Conservation (phyloP, 2,888 invertebrate species). For the Brachylomia viminalis region DNA sequence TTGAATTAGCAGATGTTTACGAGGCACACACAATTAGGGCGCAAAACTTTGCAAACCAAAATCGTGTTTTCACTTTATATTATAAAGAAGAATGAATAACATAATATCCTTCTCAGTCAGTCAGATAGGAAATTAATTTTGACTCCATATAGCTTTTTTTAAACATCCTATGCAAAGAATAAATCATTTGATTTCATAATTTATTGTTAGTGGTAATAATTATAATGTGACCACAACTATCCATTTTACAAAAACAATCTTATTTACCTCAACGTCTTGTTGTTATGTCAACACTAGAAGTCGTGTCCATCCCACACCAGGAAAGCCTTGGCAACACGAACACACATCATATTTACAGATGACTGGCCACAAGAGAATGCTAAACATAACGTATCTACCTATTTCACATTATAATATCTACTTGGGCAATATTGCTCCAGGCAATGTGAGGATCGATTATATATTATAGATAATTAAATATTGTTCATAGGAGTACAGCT, state of each 20-base stretch:
- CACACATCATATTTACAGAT: constrained; percentile 29
- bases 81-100: too few species aligned
- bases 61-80: too few species aligned
- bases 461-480: constrained; percentile 45
- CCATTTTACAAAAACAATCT: background rate
- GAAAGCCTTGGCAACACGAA: constrained; percentile 36
- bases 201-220: background rate
- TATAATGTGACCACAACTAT: background rate
- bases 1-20: background rate
- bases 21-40: background rate
- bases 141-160: too few species aligned
- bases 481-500: constrained; percentile 27
- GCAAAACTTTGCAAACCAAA: background rate
- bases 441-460: constrained; percentile 39
- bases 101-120: too few species aligned
- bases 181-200: too few species aligned
- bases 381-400: constrained; percentile 24
- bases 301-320: constrained; percentile 33
- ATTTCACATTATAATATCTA: constrained; percentile 29
- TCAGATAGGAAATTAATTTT: too few species aligned
- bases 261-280: constrained; percentile 7
- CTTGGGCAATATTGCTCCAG: constrained; percentile 46
- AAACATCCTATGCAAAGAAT: too few species aligned
- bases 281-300: constrained; percentile 10
- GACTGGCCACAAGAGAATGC: constrained; percentile 42